These are phyloP conservation scores for Oophaga pumilio DNA, from an alignment of 2,113 vertebrate species.

Conservation along the genomic window DNA sequence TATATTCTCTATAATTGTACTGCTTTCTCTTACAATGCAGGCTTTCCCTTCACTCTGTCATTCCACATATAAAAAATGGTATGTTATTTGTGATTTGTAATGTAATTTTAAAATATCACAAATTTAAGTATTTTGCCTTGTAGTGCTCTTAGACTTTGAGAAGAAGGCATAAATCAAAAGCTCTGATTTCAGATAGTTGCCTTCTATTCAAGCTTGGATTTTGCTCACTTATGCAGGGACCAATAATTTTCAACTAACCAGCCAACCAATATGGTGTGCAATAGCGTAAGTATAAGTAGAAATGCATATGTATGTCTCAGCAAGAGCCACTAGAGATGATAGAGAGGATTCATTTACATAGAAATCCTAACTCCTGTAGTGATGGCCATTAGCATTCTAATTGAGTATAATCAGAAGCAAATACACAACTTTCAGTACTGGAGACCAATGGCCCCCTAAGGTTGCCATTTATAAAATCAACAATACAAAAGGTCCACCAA, in stretches of 20 bases:
- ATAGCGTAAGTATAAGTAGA: background rate
- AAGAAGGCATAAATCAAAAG: background rate
- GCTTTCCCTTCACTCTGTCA: too few species aligned
- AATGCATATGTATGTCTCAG: conserved; percentile 41
- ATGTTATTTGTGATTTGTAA: too few species aligned
- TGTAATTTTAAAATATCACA: background rate
- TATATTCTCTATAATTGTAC: too few species aligned
- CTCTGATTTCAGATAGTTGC: background rate
- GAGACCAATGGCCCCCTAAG: conserved; percentile 26
- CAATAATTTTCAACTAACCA: background rate
- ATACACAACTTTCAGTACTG: conserved; percentile 21
- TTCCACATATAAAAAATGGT: too few species aligned
- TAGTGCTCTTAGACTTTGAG: background rate
- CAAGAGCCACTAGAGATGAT: conserved; percentile 29
- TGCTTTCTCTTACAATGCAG: too few species aligned
- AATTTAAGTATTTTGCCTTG: background rate
- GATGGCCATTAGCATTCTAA: conserved; percentile 51
- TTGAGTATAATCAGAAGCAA: conserved; percentile 48
- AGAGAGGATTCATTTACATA: conserved; percentile 30
- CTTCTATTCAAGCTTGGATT: background rate
- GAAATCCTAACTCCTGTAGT: conserved; percentile 34
- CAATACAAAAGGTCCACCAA: background rate
- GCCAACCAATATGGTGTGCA: background rate
- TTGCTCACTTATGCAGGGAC: background rate
- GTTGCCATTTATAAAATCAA: conserved; percentile 39